Conservation (phyloP, 2,113 vertebrate genomes). For the Pteronura brasiliensis region DNA sequence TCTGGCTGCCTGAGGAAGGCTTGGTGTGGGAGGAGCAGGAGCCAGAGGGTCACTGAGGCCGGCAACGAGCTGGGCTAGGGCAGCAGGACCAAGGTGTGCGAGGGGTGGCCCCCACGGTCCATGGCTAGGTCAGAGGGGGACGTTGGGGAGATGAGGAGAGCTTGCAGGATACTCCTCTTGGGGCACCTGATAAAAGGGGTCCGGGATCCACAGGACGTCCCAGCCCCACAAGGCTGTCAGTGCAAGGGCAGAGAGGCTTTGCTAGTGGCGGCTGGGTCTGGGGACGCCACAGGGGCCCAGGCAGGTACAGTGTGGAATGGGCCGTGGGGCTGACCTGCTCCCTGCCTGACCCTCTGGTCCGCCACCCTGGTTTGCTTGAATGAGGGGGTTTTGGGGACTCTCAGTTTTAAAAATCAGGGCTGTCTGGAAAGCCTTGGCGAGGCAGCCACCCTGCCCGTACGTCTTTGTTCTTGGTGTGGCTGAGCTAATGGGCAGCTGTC, state of each 20-base stretch:
- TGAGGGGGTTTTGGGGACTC: background rate
- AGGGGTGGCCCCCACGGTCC: no score
- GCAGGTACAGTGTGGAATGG: no score
- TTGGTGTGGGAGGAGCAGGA: background rate
- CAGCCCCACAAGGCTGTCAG: no score
- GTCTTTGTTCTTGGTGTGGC: background rate
- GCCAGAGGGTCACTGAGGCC: background rate
- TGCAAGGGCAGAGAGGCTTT: background rate
- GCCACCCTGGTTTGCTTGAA: background rate
- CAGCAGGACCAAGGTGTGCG: background rate
- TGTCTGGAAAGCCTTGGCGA: background rate
- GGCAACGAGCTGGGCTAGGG: background rate
- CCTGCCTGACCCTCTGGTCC: background rate
- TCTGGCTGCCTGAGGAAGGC: background rate
- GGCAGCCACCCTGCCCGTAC: background rate
- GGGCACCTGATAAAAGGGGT: no score
- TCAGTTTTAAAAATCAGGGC: background rate
- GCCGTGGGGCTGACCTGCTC: no score
- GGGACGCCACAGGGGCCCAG: background rate
- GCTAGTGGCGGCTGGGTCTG: background rate
- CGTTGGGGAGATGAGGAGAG: background rate
- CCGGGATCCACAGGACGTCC: background rate
- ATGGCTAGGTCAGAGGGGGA: background rate
- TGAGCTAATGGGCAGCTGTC: background rate
- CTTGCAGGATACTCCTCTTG: background rate